Conservation (phyloP, 2,888 invertebrate genomes). For the Ischnura elegans region DNA sequence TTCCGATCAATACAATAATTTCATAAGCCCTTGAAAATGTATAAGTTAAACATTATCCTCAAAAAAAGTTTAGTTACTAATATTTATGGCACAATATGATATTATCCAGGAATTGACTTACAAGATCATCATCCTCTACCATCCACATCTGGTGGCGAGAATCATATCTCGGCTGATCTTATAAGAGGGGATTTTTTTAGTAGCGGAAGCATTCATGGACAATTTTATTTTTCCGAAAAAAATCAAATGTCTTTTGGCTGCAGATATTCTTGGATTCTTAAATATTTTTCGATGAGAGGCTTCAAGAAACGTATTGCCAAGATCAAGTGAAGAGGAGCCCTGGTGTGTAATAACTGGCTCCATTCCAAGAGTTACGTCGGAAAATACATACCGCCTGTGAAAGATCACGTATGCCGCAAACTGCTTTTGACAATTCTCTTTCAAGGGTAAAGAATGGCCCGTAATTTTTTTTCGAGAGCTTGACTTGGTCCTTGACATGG, state of each 20-base stretch:
- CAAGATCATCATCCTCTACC: no score
- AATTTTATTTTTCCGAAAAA: background rate
- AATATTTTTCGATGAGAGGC: background rate
- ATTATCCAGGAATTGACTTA: no score
- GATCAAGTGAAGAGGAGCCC: background rate
- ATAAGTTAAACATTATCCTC: no score
- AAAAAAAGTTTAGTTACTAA: no score
- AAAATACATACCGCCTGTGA: background rate
- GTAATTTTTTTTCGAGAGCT: background rate
- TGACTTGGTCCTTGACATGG: background rate
- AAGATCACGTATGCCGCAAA: background rate
- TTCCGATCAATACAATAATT: no score
- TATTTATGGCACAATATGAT: no score
- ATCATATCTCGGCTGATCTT: no score
- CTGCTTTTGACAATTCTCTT: background rate
- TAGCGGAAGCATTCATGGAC: no score
- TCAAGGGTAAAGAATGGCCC: background rate
- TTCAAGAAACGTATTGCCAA: background rate
- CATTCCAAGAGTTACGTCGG: background rate
- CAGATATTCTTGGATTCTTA: background rate
- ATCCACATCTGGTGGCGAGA: no score
- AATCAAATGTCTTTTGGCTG: background rate
- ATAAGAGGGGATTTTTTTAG: no score
- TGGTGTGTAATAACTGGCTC: background rate
- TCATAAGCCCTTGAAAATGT: no score